Evolutionary conservation across 2,113 vertebrate species (phyloP), one percentile per base, ranked within the genome.

Genomic region (Agapornis roseicollis): DNA sequence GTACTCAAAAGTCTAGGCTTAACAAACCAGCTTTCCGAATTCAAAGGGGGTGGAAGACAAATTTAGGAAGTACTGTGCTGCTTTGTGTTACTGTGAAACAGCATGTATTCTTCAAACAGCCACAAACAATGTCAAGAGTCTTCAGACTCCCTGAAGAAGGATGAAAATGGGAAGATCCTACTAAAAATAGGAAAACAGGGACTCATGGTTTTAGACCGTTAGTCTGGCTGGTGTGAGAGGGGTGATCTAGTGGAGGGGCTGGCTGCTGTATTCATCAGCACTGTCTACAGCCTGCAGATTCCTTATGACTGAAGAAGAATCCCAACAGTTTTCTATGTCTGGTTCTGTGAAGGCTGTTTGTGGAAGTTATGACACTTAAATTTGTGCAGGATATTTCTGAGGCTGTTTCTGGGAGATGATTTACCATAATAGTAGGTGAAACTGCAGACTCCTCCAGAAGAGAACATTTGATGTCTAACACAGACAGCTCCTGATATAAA

Each of bases 401-500:
- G 33, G 27, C 27, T 56, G 49, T 65, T 91, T 80, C 84, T 89
- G 73, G 63, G 58, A 85, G 58, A 25, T 73, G 44, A 87, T 89
- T 94, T 89, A 49, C 61, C 56, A n/a, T 56, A 72, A 89, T 35
- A 61, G 55, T 7, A 78, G 24, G 20, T 80, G 71, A 60, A 94
- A 80, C n/a, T 66, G 63, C 85, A 95, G 78, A 19, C 66, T 94
- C 35, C 74, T 82, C 58, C 73, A 88, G 69, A 85, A 88, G 91
- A 76, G 84, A 89, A 58, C 16, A 33, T 85, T 94, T 91, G 73
- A 76, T 94, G 68, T 82, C 81, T 77, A 61, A 80, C 78, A 50
- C 37, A 82, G 78, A n/a, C 66, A 91, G 91, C 42, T 93, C 74
- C 66, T 79, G 66, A 58, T 79, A 71, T 91, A 83, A 96, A 91